A percentile compares a stretch with the other conserved stretches of the same genome.
Conservation (phyloP, 2,888 invertebrate genomes). For the Heliconius cydno region DNA sequence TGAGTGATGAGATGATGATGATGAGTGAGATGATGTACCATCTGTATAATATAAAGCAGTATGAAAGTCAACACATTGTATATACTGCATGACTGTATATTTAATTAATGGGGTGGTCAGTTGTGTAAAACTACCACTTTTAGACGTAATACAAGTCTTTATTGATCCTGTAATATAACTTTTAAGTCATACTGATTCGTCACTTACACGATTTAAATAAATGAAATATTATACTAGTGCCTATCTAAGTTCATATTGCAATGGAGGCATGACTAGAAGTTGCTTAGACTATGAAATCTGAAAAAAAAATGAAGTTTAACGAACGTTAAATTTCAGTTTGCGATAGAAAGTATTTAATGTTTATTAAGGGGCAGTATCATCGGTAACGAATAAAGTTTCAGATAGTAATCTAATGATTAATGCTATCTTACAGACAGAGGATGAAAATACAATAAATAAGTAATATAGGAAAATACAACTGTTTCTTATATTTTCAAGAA, state of each 20-base stretch:
- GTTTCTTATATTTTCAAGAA: too few relatives aligned
- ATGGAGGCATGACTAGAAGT: not conserved
- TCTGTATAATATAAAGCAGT: conserved; percentile 38
- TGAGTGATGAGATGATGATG: conserved; percentile 15
- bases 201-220: not conserved
- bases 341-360: conserved; percentile 6
- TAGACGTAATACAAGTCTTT: not conserved
- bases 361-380: not conserved
- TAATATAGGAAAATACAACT: too few relatives aligned
- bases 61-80: conserved; percentile 33
- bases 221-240: conserved; percentile 17
- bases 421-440: too few relatives aligned
- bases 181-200: conserved; percentile 1
- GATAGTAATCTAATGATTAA: too few relatives aligned
- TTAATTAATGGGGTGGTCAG: not conserved
- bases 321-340: not conserved
- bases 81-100: conserved; percentile 37
- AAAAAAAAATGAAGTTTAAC: not conserved
- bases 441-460: too few relatives aligned
- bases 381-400: not conserved
- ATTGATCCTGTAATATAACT: conserved; percentile 7
- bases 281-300: conserved; percentile 3
- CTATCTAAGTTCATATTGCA: not conserved
- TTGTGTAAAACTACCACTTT: conserved; percentile 12
- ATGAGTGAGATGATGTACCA: conserved; percentile 16